Evolutionary conservation across 2,888 invertebrate species (phyloP), one percentile per base, ranked within the genome.

Genomic region (Lathronympha strigana): DNA sequence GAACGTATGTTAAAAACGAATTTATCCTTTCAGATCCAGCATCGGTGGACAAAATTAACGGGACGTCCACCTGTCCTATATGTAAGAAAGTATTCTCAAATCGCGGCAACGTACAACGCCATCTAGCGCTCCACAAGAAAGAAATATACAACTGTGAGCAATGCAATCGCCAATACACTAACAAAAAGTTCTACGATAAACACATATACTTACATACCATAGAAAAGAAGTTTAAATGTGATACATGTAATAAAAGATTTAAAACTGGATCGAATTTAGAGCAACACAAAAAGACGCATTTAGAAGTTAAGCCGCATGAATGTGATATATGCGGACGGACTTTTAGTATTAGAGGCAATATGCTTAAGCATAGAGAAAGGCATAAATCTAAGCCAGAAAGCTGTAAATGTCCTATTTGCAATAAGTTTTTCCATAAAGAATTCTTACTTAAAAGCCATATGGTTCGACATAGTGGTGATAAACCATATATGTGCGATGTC

Each of bases 381-480:
- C 70, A 69, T 0, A 63, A 71, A 0, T 74, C 75, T 31, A 76
- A 71, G 38, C 66, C 57, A 6, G 63, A 66, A 0, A 25, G 19
- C 8, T 45, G 62, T 13, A 67, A 71, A 0, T 80, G 80, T 25
- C 58, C 71, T 0, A 33, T 77, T 0, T 81, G 80, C 38, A 61
- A 74, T 8, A 80, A 81, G 11, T 67, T 69, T 0, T 81, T 81
- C 23, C 43, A 70, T n/a, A 73, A 73, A 17, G 71, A 70, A 13
- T 75, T 72, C n/a, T 43, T 78, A 0, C 58, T 77, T 1, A 74
- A 75, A 36, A 78, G 76, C 62, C 80, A 80, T 51, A 28, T 77
- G 2, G 33, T 70, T 0, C 69, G 69, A n/a, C 80, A 80, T 53
- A 72, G 69, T 0, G 72, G 71, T 0, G 76, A 77, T 9, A 69